A percentile compares a stretch with the other conserved stretches of the same genome.
Evolutionary conservation across 2,113 vertebrate genomes (phyloP).

Genomic region (Casuarius casuarius): DNA sequence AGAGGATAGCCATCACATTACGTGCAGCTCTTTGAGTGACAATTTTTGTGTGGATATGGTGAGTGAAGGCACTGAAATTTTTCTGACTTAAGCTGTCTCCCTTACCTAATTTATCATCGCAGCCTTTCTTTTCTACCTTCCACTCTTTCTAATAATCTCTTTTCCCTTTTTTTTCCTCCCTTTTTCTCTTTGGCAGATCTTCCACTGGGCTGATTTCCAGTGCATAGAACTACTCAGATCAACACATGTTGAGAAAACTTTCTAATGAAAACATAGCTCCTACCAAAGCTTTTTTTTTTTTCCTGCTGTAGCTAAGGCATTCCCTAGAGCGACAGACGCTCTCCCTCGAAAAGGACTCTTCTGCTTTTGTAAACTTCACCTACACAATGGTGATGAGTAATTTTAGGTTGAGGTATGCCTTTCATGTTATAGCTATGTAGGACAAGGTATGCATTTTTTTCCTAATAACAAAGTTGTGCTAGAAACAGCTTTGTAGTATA

Average conservation of each 20-base stretch:
- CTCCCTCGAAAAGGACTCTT: background rate
- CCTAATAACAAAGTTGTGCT: background rate
- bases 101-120: conserved; percentile 1
- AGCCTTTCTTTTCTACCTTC: background rate
- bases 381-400: background rate
- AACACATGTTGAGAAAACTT: background rate
- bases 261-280: background rate
- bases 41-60: background rate
- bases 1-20: background rate
- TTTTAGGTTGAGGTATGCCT: background rate
- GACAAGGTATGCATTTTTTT: background rate
- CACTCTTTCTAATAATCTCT: background rate
- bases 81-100: conserved; percentile 34
- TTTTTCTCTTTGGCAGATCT: rapidly evolving
- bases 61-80: conserved; percentile 2
- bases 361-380: background rate
- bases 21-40: conserved; percentile 24
- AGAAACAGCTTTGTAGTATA: background rate
- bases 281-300: background rate
- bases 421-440: background rate
- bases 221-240: background rate
- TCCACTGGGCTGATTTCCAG: background rate
- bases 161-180: background rate
- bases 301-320: background rate
- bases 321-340: background rate